Evolutionary conservation across 2,888 invertebrate species (phyloP), one percentile per base, ranked within the genome.

Genomic region (Macrophya annulata): DNA sequence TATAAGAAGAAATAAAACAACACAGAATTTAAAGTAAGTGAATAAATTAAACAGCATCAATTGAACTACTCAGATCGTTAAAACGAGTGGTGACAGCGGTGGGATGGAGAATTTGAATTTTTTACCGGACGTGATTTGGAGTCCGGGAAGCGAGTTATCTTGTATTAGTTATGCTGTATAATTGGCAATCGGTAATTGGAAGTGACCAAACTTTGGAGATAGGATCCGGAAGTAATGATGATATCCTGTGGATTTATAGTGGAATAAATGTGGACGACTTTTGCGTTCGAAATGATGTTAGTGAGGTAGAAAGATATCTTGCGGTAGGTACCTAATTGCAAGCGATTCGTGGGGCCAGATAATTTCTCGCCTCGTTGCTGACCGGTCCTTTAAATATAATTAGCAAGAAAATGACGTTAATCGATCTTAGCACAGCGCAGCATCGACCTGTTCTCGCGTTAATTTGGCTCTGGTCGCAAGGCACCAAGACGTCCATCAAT

Each of bases 401-500:
- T 31, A 51, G 77, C 77, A 37, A 77, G 21, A 51, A 55, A 77
- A 43, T 74, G 43, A 74, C 45, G 45, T 45, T 74, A 74, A 74
- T 45, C 74, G 74, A 74, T 43, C 74, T 45, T 45, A 31, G 74
- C 45, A 21, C 17, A 21, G 45, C 43, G 45, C 45, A 12, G 68
- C 37, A 74, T 74, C 43, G 74, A 48, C 74, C 45, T 21, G 55
- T 55, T 77, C 37, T 31, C n/a, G 72, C 77, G 55, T 77, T 77
- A 55, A 51, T 77, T 77, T 31, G 77, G 77, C 15, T 74, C 21
- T 43, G 43, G 72, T 74, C 43, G 72, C 72, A 10, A 45, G 45
- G 45, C 45, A 31, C 55, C 48, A 37, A 55, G 31, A 77, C 77
- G 77, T 77, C 77, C 31, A 77, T 77, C 77, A 77, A 55, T 77